Percentiles rank a stretch among this genome's conserved stretches.
Evolutionary conservation across 1,140 invertebrate species (phyloP).

Genomic region (Drosophila sturtevanti): DNA sequence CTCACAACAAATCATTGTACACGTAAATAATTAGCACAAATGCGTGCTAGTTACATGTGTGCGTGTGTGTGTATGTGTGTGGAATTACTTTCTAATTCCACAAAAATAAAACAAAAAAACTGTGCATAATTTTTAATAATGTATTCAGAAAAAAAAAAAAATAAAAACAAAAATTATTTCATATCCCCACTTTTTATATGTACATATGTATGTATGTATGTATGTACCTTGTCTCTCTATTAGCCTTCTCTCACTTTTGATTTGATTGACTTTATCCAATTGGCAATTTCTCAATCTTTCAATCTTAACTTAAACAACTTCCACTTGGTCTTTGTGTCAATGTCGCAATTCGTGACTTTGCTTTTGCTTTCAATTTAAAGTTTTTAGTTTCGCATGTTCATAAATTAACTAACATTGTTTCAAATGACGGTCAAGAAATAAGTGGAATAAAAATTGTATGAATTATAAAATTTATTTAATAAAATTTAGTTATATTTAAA

Average conservation of each 20-base stretch:
- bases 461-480: too few relatives aligned
- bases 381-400: neutral
- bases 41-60: neutral
- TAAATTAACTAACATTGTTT: too few relatives aligned
- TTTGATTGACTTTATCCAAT: slow-evolving; percentile 1
- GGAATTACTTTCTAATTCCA: slow-evolving; percentile 33
- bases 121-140: slow-evolving; percentile 22
- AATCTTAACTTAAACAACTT: neutral
- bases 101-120: slow-evolving; percentile 4
- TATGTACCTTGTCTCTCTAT: neutral
- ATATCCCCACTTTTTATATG: too few relatives aligned
- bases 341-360: slow-evolving; percentile 2
- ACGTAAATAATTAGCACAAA: slow-evolving; percentile 52
- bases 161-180: slow-evolving; percentile 12
- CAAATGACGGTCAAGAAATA: too few relatives aligned
- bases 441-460: too few relatives aligned
- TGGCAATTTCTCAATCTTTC: slow-evolving; percentile 8
- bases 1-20: slow-evolving; percentile 26
- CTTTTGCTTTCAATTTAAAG: neutral
- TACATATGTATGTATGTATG: too few relatives aligned
- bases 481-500: too few relatives aligned
- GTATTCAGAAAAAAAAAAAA: slow-evolving; percentile 19
- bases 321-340: neutral
- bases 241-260: neutral
- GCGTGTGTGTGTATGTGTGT: neutral